Evolutionary conservation across 2,797 vertebrate species (phyloP).

Genomic region (Eulemur albifrons): DNA sequence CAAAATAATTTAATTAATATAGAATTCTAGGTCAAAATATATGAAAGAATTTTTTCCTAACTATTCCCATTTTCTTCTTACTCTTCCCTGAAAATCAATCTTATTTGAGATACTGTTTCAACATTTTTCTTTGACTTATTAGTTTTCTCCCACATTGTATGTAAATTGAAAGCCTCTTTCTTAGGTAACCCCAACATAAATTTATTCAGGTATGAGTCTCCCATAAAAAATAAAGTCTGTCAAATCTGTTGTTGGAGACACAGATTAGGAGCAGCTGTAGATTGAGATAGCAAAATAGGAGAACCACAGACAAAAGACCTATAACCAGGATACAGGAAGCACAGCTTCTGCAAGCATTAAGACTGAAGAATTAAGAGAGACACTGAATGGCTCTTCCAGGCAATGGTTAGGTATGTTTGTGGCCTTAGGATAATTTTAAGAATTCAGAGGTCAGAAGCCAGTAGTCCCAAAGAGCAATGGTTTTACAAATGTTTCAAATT

Average conservation of each 20-base stretch:
- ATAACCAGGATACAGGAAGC: not conserved
- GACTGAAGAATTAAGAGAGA: not conserved
- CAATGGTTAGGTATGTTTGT: not conserved
- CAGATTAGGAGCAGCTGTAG: not conserved
- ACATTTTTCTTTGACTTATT: not conserved
- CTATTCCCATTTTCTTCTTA: not conserved
- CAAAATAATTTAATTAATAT: not conserved
- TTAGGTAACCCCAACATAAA: not conserved
- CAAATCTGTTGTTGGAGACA: not conserved
- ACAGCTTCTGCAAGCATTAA: not conserved
- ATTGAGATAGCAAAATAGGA: not conserved
- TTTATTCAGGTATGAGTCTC: not conserved
- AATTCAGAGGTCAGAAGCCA: not conserved
- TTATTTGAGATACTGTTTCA: not conserved
- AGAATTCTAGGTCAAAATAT: not conserved
- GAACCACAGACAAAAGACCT: not conserved
- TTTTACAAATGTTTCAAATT: constrained; percentile 46
- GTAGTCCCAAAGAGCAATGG: not conserved
- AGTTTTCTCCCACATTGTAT: not conserved
- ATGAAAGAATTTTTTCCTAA: not conserved
- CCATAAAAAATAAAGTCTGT: not conserved
- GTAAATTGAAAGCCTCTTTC: not conserved
- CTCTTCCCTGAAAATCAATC: not conserved
- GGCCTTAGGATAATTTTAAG: not conserved
- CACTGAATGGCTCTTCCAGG: not conserved